Base-by-base conservation (phyloP, 1,140 invertebrate genomes). In the Antheraea pernyi region DNA sequence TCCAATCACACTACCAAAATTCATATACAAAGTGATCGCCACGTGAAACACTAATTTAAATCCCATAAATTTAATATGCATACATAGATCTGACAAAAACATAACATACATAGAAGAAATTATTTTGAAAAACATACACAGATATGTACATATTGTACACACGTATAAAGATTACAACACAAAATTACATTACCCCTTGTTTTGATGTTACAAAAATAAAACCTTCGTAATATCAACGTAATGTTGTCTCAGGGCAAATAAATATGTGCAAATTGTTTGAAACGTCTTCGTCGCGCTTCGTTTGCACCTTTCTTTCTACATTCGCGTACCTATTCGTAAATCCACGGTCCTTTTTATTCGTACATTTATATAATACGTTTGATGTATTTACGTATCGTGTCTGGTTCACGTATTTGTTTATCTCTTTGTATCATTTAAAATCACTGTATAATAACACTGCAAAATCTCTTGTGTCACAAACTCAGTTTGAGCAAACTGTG, bases 261-360 rank as follows among this genome's bases (percentile, higher is more conserved):
- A 53, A 53, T 53, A 53, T 53, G 46, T 53, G 46, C 46, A 53
- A 53, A 53, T 53, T 53, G 46, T 53, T 53, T 53, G 46, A 53
- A 53, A 53, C 46, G 46, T 53, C 46, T 53, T 53, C 46, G 46
- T 53, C 46, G 46, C 16, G 46, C 46, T 53, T 53, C 46, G 46
- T 53, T 53, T 53, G 46, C 46, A 53, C 46, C 46, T 53, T 53
- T 16, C 11, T 53, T 16, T 16, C 13, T 13, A 53, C 16, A 53
- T 53, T 53, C 16, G 46, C 16, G 46, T 53, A n/a, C n/a, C n/a
- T n/a, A 16, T 53, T 9, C 13, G 46, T n/a, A 53, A 53, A 53
- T 53, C 16, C 46, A 53, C 22, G 46, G 16, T 11, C 9, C 46
- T 53, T 42, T 42, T 11, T 11, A 10, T 53, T 13, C 46, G 13